These are phyloP conservation scores for Leptocoma aspasia DNA, from an alignment of 2,113 vertebrate species.

Conservation along the genomic window DNA sequence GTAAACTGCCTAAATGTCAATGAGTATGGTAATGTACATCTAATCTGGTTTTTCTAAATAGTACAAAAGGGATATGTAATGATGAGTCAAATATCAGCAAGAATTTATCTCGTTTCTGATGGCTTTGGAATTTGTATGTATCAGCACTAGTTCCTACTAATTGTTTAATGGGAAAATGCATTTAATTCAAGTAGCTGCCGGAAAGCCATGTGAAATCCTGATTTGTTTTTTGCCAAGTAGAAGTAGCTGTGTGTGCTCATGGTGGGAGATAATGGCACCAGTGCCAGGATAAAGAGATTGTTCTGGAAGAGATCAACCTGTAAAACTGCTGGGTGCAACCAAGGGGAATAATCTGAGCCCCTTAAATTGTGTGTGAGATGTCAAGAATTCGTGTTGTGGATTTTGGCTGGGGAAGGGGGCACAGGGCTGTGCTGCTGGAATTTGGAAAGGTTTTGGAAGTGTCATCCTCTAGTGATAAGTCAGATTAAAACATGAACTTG, in stretches of 20 bases:
- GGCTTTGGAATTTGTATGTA: background rate
- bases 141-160: background rate
- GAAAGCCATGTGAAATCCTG: background rate
- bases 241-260: background rate
- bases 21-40: background rate
- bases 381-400: background rate
- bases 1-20: background rate
- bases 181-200: background rate
- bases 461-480: background rate
- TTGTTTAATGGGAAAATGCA: background rate
- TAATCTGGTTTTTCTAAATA: background rate
- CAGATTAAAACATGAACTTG: background rate
- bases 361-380: fast-evolving
- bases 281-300: background rate
- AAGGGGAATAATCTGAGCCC: fast-evolving
- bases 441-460: background rate
- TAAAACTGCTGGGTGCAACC: background rate
- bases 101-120: background rate
- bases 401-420: background rate
- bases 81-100: background rate
- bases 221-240: background rate
- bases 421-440: background rate
- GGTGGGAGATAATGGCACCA: background rate
- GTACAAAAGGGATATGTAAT: background rate
- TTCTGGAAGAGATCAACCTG: background rate